Evolutionary conservation across 2,888 invertebrate species (phyloP).

Genomic region (Micoletzkya japonica): DNA sequence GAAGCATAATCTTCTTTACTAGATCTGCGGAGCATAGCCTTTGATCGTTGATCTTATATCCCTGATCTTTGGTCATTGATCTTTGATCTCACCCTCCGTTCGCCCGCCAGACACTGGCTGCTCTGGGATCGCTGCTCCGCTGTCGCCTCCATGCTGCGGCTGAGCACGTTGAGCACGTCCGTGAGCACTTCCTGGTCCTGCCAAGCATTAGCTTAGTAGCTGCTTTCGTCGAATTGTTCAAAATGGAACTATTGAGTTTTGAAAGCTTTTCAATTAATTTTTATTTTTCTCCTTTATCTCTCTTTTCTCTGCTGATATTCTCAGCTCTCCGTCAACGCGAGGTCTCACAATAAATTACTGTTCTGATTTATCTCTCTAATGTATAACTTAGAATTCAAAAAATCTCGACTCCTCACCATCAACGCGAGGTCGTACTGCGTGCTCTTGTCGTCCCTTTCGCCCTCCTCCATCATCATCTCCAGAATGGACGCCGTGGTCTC

Average conservation of each 20-base stretch:
- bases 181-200: slow-evolving; percentile 28
- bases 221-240: background rate
- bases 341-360: too few species aligned
- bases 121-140: background rate
- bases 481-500: slow-evolving; percentile 24
- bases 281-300: too few species aligned
- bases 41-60: too few species aligned
- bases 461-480: slow-evolving; percentile 20
- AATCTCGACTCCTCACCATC: too few species aligned
- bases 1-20: background rate
- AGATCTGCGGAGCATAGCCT: background rate
- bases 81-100: slow-evolving; percentile 20
- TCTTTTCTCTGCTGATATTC: too few species aligned
- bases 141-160: slow-evolving; percentile 14
- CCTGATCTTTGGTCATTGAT: too few species aligned
- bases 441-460: slow-evolving; percentile 12
- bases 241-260: too few species aligned
- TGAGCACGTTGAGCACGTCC: slow-evolving; percentile 22
- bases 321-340: background rate
- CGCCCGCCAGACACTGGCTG: slow-evolving; percentile 4
- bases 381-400: too few species aligned
- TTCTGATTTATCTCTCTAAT: too few species aligned
- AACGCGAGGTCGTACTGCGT: slow-evolving; percentile 20
- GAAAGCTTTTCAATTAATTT: too few species aligned
- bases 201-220: background rate